phyloP scores from a whole-genome alignment of 37 sponge, comb jelly and placozoan genomes.

The Geodia barretti region DNA sequence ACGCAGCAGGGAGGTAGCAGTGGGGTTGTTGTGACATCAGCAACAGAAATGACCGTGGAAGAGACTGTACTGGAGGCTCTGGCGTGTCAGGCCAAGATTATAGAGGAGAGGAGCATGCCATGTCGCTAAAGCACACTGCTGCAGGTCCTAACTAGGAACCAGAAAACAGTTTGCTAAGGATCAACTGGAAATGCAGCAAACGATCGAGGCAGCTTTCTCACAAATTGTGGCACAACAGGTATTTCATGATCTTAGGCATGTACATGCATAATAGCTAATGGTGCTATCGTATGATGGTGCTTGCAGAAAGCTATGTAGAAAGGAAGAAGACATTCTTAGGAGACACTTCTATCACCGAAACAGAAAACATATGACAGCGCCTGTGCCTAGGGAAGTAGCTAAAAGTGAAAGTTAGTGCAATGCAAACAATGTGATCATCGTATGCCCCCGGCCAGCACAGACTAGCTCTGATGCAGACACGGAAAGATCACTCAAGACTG shows the following conservation, averaged over 20 bases:
- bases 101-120: conserved; percentile 18
- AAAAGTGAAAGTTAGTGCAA: background rate
- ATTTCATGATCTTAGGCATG: background rate
- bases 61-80: background rate
- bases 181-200: conserved; percentile 1
- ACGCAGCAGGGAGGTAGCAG: background rate
- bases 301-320: conserved; percentile 10
- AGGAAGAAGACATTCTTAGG: background rate
- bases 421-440: background rate
- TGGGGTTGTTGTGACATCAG: too few relatives aligned
- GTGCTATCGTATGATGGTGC: background rate
- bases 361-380: background rate
- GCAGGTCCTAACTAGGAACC: background rate
- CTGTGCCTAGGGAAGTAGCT: background rate
- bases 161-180: conserved; percentile 19
- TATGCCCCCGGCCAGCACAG: background rate
- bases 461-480: conserved; percentile 13
- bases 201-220: background rate
- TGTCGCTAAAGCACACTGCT: background rate
- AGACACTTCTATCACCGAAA: too few relatives aligned
- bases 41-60: background rate
- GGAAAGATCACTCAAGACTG: conserved; percentile 28
- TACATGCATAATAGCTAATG: background rate
- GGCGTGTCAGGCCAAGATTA: background rate
- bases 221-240: conserved; percentile 6